A percentile compares a stretch with the other conserved stretches of the same genome.
These are phyloP conservation scores for Varecia variegata DNA, from an alignment of 2,797 vertebrate species.

Conservation along the genomic window DNA sequence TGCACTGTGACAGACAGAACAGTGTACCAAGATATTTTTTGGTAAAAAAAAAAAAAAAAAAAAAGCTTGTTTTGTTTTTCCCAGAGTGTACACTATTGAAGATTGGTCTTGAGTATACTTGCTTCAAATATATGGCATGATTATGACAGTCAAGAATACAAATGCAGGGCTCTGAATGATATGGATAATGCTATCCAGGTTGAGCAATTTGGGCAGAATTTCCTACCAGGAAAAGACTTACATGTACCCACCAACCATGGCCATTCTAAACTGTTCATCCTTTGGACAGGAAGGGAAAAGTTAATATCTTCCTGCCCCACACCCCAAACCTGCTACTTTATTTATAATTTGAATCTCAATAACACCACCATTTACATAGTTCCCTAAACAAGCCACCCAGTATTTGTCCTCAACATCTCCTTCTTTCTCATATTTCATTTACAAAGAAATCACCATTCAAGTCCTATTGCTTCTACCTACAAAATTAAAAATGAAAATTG, in stretches of 20 bases:
- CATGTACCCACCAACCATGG: neutral
- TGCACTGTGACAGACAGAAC: neutral
- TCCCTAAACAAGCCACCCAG: neutral
- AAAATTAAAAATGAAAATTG: constrained; percentile 8
- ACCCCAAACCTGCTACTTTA: neutral
- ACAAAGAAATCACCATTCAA: neutral
- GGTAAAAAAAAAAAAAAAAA: neutral
- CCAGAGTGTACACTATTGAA: neutral
- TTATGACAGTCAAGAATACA: neutral
- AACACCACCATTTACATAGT: neutral
- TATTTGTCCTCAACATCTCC: neutral
- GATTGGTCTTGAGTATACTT: neutral
- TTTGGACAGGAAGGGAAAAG: neutral
- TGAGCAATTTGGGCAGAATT: neutral
- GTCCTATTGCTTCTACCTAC: neutral
- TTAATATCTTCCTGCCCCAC: neutral
- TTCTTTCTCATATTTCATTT: neutral
- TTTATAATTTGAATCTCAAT: neutral
- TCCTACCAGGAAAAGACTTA: neutral
- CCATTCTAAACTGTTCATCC: neutral
- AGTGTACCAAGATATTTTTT: neutral
- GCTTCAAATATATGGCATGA: neutral
- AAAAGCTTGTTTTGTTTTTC: neutral
- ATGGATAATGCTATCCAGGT: neutral
- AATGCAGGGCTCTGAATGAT: neutral